These are phyloP conservation scores for Platycheirus albimanus DNA, from an alignment of 2,888 invertebrate species.

Conservation along the genomic window DNA sequence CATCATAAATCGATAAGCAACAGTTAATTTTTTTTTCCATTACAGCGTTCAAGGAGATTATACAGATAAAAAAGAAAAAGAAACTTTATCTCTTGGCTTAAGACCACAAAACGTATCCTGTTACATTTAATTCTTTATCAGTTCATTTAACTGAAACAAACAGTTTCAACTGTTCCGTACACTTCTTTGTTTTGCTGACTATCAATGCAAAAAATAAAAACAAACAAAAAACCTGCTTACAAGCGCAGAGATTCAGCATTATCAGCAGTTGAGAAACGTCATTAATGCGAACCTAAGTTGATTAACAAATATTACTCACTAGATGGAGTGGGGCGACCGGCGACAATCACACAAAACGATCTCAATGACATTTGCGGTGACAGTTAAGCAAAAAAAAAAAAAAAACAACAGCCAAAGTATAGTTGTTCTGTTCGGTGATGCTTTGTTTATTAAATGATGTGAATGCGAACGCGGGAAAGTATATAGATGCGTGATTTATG, in stretches of 20 bases:
- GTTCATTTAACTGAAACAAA: not conserved
- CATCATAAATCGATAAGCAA: not conserved
- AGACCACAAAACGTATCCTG: not conserved
- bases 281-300: conserved; percentile 20
- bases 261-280: conserved; percentile 12
- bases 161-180: not conserved
- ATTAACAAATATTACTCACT: conserved; percentile 48
- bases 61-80: not conserved
- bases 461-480: conserved; percentile 16
- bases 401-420: not conserved
- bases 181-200: not conserved
- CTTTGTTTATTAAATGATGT: conserved; percentile 17
- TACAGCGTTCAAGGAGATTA: too few relatives aligned
- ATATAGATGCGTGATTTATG: conserved; percentile 29
- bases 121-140: not conserved
- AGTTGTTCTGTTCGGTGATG: not conserved
- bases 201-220: not conserved
- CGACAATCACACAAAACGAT: conserved; percentile 1
- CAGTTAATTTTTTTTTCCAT: too few relatives aligned
- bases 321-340: conserved; percentile 20
- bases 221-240: conserved; percentile 14
- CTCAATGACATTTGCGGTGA: conserved; percentile 37
- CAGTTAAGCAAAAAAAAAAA: conserved; percentile 32
- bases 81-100: not conserved
- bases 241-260: conserved; percentile 30